A percentile compares a stretch with the other conserved stretches of the same genome.
Evolutionary conservation across 2,797 vertebrate species (phyloP).

Genomic region (Dendrocincla tyrannina): DNA sequence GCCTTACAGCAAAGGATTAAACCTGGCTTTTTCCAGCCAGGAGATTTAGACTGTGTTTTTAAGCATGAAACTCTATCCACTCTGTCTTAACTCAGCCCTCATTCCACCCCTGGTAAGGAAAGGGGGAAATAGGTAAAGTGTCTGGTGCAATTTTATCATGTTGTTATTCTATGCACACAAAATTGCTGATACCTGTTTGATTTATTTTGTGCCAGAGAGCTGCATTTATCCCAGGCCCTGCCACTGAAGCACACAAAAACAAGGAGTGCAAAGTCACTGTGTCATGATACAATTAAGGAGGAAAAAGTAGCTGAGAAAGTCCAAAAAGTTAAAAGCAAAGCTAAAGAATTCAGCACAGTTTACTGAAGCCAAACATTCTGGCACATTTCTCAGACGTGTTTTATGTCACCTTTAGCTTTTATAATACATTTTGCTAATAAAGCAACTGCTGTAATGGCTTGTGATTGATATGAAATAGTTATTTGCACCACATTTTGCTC

Average conservation of each 20-base stretch:
- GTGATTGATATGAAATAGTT: not conserved
- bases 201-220: slow-evolving; percentile 37
- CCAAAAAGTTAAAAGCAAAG: not conserved
- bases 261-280: not conserved
- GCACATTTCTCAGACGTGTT: not conserved
- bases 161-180: not conserved
- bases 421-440: not conserved
- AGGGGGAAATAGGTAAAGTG: not conserved
- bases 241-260: slow-evolving; percentile 13
- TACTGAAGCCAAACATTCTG: not conserved
- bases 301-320: not conserved
- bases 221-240: slow-evolving; percentile 35
- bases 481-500: not conserved
- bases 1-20: not conserved
- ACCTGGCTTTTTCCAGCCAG: not conserved
- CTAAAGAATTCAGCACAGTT: not conserved
- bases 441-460: not conserved
- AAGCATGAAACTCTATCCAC: not conserved
- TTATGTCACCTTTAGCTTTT: not conserved
- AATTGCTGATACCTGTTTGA: slow-evolving; percentile 13
- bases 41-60: not conserved
- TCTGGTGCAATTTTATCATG: slow-evolving; percentile 19
- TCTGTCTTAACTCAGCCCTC: not conserved
- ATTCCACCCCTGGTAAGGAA: not conserved
- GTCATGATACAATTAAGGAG: not conserved